Conservation (phyloP, 1,140 invertebrate genomes). For the Bombus waltoni region DNA sequence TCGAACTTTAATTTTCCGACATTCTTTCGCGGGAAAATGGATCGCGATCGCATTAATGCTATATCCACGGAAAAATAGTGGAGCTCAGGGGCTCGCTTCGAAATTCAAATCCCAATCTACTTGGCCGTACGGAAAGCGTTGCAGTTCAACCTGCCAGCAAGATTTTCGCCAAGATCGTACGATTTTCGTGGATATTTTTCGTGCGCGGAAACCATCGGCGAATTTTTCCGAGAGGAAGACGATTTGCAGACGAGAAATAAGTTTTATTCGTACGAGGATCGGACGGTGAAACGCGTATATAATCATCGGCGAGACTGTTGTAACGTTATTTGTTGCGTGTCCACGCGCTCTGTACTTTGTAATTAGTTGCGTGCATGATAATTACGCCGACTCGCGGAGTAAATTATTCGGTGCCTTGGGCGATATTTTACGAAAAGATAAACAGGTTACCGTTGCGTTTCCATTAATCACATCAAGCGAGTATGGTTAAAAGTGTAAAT, state of each 20-base stretch:
- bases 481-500: background rate
- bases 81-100: background rate
- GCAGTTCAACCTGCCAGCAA: background rate
- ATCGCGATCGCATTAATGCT: background rate
- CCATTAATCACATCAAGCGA: constrained; percentile 20
- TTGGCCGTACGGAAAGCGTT: background rate
- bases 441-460: background rate
- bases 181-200: background rate
- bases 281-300: too few relatives aligned
- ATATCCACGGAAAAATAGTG: background rate
- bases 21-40: background rate
- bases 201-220: background rate
- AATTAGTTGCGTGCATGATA: constrained; percentile 24
- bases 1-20: background rate
- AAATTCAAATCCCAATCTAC: constrained; percentile 16
- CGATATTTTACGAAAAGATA: constrained; percentile 30
- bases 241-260: background rate
- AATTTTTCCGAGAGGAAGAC: background rate
- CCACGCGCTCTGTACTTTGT: background rate
- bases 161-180: background rate
- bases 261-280: background rate
- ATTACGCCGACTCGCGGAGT: constrained; percentile 7
- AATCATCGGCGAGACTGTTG: too few relatives aligned
- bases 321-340: constrained; percentile 16
- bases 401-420: constrained; percentile 3